Base-by-base conservation (phyloP, 1,140 invertebrate genomes). In the Maconellicoccus hirsutus region DNA sequence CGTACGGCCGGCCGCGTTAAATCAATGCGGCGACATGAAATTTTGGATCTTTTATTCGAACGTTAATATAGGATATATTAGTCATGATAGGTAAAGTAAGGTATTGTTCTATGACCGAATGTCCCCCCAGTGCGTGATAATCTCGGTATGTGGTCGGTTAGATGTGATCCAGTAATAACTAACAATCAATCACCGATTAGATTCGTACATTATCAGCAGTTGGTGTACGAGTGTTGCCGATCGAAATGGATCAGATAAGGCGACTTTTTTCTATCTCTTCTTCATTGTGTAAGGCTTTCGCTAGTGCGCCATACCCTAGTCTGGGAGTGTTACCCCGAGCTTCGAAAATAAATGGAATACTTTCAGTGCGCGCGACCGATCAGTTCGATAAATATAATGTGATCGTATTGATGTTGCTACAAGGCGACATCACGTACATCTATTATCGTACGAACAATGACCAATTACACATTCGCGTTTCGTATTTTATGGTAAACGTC, bases 141-240 rank as follows among this genome's bases (percentile, higher is more conserved):
- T 52, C 42, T 4, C 42, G 42, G 12, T 52, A 52, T 52, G 42
- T 52, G 42, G 42, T 52, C 42, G 42, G 42, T 52, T 16, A 19
- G 42, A 52, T 52, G 6, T 19, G 42, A 14, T 52, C n/a, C 42
- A 12, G 42, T 52, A 52, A 52, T 52, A 52, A 52, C 42, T 19
- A 52, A 52, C 42, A 52, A 52, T 52, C 42, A 52, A 52, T 52
- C 42, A 52, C n/a, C 42, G 42, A 52, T 52, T 52, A 52, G 42
- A 52, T 52, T 52, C 42, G 42, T 52, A 52, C 42, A 52, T 52
- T 52, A 52, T 52, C 42, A 52, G 42, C 42, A 52, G 42, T 52
- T 52, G 42, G 42, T 52, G 42, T 52, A 16, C 42, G 42, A 19
- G n/a, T 14, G n/a, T 16, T 52, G n/a, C 42, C 10, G 42, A 52